Evolutionary conservation across 2,113 vertebrate species (phyloP), one percentile per base, ranked within the genome.

Genomic region (Oncorhynchus masou): DNA sequence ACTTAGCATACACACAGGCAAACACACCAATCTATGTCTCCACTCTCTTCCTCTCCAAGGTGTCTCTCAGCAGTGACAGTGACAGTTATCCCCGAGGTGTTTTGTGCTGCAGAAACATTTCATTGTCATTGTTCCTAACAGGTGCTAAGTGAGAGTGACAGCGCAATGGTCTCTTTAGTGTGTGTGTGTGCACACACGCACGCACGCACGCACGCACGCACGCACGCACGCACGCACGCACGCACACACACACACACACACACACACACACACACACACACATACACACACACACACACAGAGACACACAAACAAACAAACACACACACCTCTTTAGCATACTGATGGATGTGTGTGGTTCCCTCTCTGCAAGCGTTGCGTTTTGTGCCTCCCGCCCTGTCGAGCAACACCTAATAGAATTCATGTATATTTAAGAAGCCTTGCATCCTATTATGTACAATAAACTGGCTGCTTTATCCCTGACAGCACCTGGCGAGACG

Each of bases 381-480:
- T 89, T 90, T 90, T 89, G 84, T 89, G 81, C 80, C 79, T 82
- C 86, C 74, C 81, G 82, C 80, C 75, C 74, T 79, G 65, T 77
- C 81, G 66, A 15, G 54, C 19, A 22, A 76, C 71, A 74, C 80
- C 88, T 91, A 92, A 93, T 91, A 89, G 90, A 93, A 94, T 90
- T 87, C 88, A 88, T 90, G 89, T 90, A 91, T 88, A 90, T 92
- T 89, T 91, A 91, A 88, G 86, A 87, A 90, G 83, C 73, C 90
- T 88, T 88, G 92, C 92, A 92, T 94, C 84, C 91, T 84, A 93
- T 94, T 93, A 93, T 91, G 79, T 86, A 83, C 91, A 91, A 92
- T 92, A 94, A 94, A 94, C 91, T 87, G 87, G 85, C 84, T 85
- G 81, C 90, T 93, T 94, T 93, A 94, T 94, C 94, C 89, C 59